Evolutionary conservation across 1,140 invertebrate genomes (phyloP), one percentile per base, ranked within the genome.

Genomic region (Nebria ingens): DNA sequence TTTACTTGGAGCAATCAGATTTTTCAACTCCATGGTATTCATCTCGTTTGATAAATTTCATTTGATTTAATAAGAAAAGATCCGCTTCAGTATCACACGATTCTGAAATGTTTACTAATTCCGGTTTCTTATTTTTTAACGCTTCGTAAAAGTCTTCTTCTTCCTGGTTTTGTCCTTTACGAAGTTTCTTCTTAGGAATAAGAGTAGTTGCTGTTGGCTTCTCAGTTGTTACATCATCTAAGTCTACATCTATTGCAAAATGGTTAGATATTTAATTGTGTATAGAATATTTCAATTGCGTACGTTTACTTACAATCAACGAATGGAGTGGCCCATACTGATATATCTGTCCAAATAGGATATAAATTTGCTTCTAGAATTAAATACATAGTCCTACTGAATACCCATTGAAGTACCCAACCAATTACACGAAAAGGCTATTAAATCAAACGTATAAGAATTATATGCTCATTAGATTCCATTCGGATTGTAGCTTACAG

Each of bases 21-120:
- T 63, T 25, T 25, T 69, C 64, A 59, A 65, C 64, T 0, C 68
- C 69, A 17, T 68, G 62, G 11, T 71, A 70, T 21, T 73, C 73
- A 55, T 73, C 76, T 12, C 73, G 71, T 38, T 68, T 64, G 25
- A 77, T 65, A 55, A 82, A 76, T 25, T 73, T 70, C 0, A 73
- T 72, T 56, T 85, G 79, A 61, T 87, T 78, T 58, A 87, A 68
- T 19, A 85, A 79, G 62, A 81, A 87, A 1, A 89, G 63, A 25
- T 76, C 79, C 25, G 79, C 76, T 53, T 79, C 73, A 61, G 80
- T 79, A 62, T 87, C 85, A 65, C 86, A 88, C 9, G 80, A 68
- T 58, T 70, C 72, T 55, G 71, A 71, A 21, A 64, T 61, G 23
- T 61, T 59, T 12, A 69, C 68, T 38, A 65, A 64, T 1, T 65